Base-by-base conservation (phyloP, 1,140 invertebrate genomes). In the Anoplophora glabripennis region DNA sequence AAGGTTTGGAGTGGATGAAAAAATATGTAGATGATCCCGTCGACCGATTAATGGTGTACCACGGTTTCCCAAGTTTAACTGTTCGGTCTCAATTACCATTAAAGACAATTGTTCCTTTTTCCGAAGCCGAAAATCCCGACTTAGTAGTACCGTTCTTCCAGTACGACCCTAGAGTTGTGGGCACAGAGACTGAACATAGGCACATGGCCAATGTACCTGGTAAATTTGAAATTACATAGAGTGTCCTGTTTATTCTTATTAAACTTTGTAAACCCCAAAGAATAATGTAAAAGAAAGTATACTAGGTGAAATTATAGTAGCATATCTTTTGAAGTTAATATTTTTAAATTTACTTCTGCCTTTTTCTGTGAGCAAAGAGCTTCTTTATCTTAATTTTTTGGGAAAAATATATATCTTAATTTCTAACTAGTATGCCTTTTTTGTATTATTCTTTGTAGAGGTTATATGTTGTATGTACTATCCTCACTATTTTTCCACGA, bases 191-290 rank as follows among this genome's bases (percentile, higher is more conserved):
- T 34, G 71, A 79, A 34, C 72, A 80, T 60, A 77, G 81, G 68
- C 85, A 86, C 76, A 84, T 83, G 4, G 85, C 84, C 11, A 87
- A 82, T 77, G 84, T 92, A 66, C 88, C 90, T 72, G 90, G 87
- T 86, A 80, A 49, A 38, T 44, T 28, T 18, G 1, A n/a, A 18
- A 11, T 18, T 40, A n/a, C n/a, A n/a, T n/a, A n/a, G n/a, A n/a
- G n/a, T n/a, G n/a, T n/a, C n/a, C n/a, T n/a, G n/a, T n/a, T n/a
- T n/a, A n/a, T n/a, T n/a, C n/a, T n/a, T n/a, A n/a, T n/a, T n/a
- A n/a, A n/a, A n/a, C n/a, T n/a, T n/a, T n/a, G n/a, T n/a, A n/a
- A n/a, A n/a, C n/a, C n/a, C n/a, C n/a, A n/a, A n/a, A n/a, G n/a
- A n/a, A n/a, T n/a, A n/a, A n/a, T n/a, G n/a, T n/a, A n/a, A n/a